A percentile compares a stretch with the other conserved stretches of the same genome.
Evolutionary conservation across 2,888 invertebrate genomes (phyloP).

Genomic region (Drosophila acutilabella): DNA sequence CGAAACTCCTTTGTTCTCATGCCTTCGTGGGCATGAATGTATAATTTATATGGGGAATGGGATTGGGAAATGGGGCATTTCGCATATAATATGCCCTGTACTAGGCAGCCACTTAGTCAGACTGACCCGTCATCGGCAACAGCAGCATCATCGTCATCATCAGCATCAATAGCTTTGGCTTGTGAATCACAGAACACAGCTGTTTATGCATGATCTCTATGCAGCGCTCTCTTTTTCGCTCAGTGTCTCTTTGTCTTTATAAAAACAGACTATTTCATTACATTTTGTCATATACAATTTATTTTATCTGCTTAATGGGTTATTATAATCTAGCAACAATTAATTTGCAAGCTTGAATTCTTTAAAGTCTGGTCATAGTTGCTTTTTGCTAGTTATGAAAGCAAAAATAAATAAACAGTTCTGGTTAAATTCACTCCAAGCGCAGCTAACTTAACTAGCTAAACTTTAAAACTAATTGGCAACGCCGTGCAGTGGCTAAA

Average conservation of each 20-base stretch:
- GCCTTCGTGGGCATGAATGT: slow-evolving; percentile 32
- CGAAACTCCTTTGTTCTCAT: slow-evolving; percentile 56
- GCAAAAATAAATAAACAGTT: background rate
- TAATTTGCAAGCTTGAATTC: no score
- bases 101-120: slow-evolving; percentile 46
- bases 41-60: slow-evolving; percentile 1
- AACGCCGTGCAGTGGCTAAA: background rate
- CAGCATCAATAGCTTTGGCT: slow-evolving; percentile 2
- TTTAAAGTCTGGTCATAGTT: no score
- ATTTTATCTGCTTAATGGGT: no score
- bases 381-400: no score
- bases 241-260: background rate
- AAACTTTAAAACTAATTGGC: background rate
- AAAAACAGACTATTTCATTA: no score
- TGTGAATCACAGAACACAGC: slow-evolving; percentile 52
- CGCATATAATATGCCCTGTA: slow-evolving; percentile 15
- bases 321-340: no score
- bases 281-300: no score
- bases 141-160: background rate
- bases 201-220: slow-evolving; percentile 21
- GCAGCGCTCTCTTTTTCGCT: no score
- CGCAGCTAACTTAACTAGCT: background rate
- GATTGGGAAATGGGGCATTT: background rate
- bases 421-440: background rate
- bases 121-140: slow-evolving; percentile 32